Base-by-base conservation (phyloP, 2,113 vertebrate genomes). In the Leptocoma aspasia region DNA sequence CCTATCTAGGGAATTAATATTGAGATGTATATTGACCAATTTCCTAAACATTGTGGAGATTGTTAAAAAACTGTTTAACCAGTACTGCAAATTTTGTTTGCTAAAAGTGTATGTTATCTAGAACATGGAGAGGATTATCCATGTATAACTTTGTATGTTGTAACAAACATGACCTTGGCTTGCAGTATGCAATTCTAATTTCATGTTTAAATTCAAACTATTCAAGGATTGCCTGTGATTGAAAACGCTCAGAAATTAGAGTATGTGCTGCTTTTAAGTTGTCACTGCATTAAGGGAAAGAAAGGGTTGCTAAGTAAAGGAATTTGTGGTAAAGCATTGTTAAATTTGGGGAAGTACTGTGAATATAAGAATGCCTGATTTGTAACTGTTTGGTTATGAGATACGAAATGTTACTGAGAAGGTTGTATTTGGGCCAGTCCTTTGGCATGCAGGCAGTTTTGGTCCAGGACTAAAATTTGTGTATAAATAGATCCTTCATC, bases 401-500 rank as follows among this genome's bases (percentile, higher is more conserved):
- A 24, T 33, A 20, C 30, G 82, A 15, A 71, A 49, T 49, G 27
- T 76, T 85, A 61, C 39, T 61, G 61, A 69, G 53, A 68, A 72
- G 20, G 18, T 35, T 65, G 22, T 47, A 76, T 82, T 89, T 85
- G 89, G 86, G 91, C 86, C 73, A 85, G 33, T 92, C 65, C 49
- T 52, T 61, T 82, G 45, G 70, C 65, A 50, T 72, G 80, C 37
- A 60, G 50, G 30, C 20, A 44, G 11, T 73, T 95, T 89, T 76
- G 19, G 41, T 82, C 15, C 30, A 54, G 63, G 39, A 28, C 65
- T 94, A 80, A 70, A 85, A 79, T 88, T 45, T 79, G 9, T 54
- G 2, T 80, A 86, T 92, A 96, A 97, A 86, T 92, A 94, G 72
- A 42, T 78, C 14, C 28, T 91, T 86, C 69, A 70, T 93, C 82